Conservation (phyloP, 1,140 invertebrate genomes). For the Heterodera carotae region DNA sequence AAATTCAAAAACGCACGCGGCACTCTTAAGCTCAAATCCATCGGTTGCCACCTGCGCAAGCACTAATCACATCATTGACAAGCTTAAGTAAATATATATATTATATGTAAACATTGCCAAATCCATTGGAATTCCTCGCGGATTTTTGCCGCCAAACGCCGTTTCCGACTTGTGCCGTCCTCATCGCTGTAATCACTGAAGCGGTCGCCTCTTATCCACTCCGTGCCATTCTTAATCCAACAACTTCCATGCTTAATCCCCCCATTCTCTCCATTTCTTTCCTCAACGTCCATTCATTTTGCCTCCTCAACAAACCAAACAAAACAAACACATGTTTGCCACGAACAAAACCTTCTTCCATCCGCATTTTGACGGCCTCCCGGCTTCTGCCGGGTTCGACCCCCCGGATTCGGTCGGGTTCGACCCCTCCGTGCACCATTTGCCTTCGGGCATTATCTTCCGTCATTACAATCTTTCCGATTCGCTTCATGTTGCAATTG, state of each 20-base stretch:
- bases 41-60: no score
- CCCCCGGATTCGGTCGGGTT: background rate
- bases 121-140: background rate
- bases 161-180: background rate
- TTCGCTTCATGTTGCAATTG: background rate
- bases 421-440: slow-evolving; percentile 3
- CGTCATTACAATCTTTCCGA: slow-evolving; percentile 1
- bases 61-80: background rate
- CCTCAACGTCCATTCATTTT: background rate
- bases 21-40: no score
- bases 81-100: no score
- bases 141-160: background rate
- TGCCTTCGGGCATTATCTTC: background rate
- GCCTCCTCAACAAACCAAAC: background rate
- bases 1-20: no score
- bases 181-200: background rate
- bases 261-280: background rate
- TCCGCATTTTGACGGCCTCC: background rate
- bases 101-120: no score
- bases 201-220: background rate
- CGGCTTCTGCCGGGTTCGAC: background rate
- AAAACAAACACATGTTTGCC: background rate
- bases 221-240: background rate
- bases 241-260: background rate
- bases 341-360: background rate